Base-by-base conservation (phyloP, 1,140 invertebrate species). In the Meloidogyne exigua region DNA sequence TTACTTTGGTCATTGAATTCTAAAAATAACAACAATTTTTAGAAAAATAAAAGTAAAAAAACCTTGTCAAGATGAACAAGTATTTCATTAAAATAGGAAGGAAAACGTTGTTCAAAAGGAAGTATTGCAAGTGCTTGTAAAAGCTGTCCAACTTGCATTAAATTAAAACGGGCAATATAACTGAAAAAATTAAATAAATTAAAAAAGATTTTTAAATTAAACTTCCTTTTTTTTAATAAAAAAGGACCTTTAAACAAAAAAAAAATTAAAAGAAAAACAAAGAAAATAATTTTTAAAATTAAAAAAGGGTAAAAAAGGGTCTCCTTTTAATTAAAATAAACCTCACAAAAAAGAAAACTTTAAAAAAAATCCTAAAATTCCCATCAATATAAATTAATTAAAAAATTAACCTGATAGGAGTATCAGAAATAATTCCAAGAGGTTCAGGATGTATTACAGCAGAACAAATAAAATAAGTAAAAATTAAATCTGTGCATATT, bases 401-500 rank as follows among this genome's bases (percentile, higher is more conserved):
- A 89, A 7, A 93, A 42, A n/a, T n/a, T n/a, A 95, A 91, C 72
- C 93, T 94, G 39, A 98, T 93, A n/a, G 93, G 93, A 0, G 93
- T 92, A 86, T 96, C 95, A 10, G 88, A 88, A 0, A 93, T 93
- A 66, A 98, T 93, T n/a, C 95, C 95, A 36, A 81, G 44, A n/a
- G 94, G 92, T 88, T 98, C 95, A 0, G 96, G 95, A 89, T 96
- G 94, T 32, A 95, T 93, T 65, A 98, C 94, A 0, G 95, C 95
- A 11, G 95, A 94, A 85, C 95, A 98, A 76, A 98, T 94, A 81
- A 97, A 97, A 82, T 94, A 91, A 2, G 93, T 93, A 87, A 98
- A 94, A 13, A 98, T 92, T 23, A 98, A 89, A 87, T 98, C 95
- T 0, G 93, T 93, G 85, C 93, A 94, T 82, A 98, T 87, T 18